phyloP scores from a whole-genome alignment of 2,888 invertebrate genomes.

The Tuta absoluta region DNA sequence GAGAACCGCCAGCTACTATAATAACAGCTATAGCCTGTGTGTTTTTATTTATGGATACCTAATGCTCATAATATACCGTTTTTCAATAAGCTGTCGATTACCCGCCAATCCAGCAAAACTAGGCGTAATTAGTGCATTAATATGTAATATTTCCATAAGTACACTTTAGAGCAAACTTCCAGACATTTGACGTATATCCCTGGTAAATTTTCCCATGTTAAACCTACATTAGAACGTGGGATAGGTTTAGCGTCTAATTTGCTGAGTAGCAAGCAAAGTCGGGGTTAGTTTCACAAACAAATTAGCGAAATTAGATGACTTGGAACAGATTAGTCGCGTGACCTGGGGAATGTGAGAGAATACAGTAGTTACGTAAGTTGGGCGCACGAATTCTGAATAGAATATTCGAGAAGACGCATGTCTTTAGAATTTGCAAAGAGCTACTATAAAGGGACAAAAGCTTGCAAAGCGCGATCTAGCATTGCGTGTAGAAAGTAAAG shows the following conservation, averaged over 20 bases:
- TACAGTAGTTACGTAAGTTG: neutral
- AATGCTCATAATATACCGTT: too few relatives aligned
- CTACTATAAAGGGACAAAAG: too few relatives aligned
- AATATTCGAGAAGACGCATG: neutral
- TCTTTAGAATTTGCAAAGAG: neutral
- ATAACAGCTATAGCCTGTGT: too few relatives aligned
- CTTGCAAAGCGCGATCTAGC: too few relatives aligned
- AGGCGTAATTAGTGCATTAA: neutral
- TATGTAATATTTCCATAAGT: neutral
- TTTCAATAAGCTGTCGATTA: too few relatives aligned
- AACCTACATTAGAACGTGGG: slow-evolving; percentile 9
- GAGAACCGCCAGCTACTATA: too few relatives aligned
- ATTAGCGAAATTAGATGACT: slow-evolving; percentile 23
- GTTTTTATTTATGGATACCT: too few relatives aligned
- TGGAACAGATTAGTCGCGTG: slow-evolving; percentile 17
- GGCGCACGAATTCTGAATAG: neutral
- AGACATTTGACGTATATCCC: neutral
- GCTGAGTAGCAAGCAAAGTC: slow-evolving; percentile 18
- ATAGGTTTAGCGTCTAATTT: slow-evolving; percentile 19
- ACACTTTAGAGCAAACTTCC: neutral
- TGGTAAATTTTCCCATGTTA: neutral
- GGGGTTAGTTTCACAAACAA: slow-evolving; percentile 24
- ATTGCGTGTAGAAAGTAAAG: too few relatives aligned
- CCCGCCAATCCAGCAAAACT: neutral
- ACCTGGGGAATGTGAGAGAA: slow-evolving; percentile 2